Percentiles rank a stretch among this genome's conserved stretches.
phyloP scores from a whole-genome alignment of 2,888 invertebrate species.

The Tyria jacobaeae region DNA sequence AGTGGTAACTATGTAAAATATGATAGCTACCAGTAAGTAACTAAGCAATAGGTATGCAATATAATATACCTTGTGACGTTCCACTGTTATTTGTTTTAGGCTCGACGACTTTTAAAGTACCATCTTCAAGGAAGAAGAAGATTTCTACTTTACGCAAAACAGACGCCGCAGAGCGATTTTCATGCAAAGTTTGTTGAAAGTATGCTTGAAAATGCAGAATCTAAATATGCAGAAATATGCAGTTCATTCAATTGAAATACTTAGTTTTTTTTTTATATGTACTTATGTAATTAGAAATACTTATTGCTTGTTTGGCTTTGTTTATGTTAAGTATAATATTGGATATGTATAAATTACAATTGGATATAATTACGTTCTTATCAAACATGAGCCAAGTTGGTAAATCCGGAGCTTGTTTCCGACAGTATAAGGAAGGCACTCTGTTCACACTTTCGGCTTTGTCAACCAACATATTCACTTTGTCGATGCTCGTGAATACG shows the following conservation, averaged over 20 bases:
- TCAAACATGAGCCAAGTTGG: conserved; percentile 96
- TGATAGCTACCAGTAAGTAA: too few species aligned
- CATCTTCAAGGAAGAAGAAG: conserved; percentile 96
- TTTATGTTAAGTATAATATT: too few species aligned
- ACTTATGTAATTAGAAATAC: too few species aligned
- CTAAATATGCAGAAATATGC: too few species aligned
- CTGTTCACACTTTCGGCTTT: conserved; percentile 69
- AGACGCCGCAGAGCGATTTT: conserved; percentile 89
- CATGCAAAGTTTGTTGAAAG: conserved; percentile 93
- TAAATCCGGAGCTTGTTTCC: conserved; percentile 90
- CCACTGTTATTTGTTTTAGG: conserved; percentile 94
- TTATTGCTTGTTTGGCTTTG: too few species aligned
- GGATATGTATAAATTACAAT: too few species aligned
- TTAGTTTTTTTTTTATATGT: too few species aligned
- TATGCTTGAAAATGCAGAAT: conserved; percentile 92
- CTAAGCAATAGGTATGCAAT: too few species aligned
- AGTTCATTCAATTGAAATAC: too few species aligned
- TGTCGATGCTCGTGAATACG: conserved; percentile 72
- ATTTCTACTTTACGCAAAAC: conserved; percentile 93
- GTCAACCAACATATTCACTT: conserved; percentile 79
- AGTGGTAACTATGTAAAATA: too few species aligned
- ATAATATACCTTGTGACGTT: conserved; percentile 90
- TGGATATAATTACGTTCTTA: conserved; percentile 89
- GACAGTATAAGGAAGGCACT: conserved; percentile 90
- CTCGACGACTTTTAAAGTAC: conserved; percentile 95